Conservation (phyloP, 2,113 vertebrate species). For the Pogona vitticeps region DNA sequence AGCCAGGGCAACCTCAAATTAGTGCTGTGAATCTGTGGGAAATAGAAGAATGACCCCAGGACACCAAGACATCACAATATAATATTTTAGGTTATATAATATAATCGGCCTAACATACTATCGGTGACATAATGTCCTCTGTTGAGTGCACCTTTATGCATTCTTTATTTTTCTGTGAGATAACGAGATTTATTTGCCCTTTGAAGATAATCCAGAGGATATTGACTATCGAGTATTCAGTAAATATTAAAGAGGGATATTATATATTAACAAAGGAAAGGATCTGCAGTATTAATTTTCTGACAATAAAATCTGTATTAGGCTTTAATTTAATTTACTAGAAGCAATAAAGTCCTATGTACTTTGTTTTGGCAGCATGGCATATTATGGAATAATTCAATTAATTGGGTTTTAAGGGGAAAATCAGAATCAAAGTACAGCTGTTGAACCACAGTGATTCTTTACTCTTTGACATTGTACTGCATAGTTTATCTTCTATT, state of each 20-base stretch:
- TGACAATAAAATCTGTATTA: slow-evolving; percentile 61
- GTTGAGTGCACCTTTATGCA: slow-evolving; percentile 24
- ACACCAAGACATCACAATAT: background rate
- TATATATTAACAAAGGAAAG: slow-evolving; percentile 55
- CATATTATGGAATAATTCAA: slow-evolving; percentile 60
- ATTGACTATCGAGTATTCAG: slow-evolving; percentile 48
- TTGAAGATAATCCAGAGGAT: slow-evolving; percentile 61
- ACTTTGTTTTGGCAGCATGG: slow-evolving; percentile 60
- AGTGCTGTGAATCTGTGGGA: background rate
- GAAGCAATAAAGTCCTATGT: slow-evolving; percentile 55
- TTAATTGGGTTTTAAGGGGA: slow-evolving; percentile 64
- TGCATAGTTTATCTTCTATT: slow-evolving; percentile 21
- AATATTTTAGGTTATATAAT: background rate
- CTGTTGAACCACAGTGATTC: slow-evolving; percentile 59
- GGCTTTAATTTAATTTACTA: slow-evolving; percentile 65
- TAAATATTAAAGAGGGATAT: slow-evolving; percentile 59
- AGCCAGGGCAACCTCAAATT: background rate
- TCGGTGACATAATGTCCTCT: slow-evolving; percentile 6
- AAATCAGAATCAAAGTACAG: slow-evolving; percentile 64
- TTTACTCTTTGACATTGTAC: slow-evolving; percentile 46
- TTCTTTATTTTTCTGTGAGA: slow-evolving; percentile 32
- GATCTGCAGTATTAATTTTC: slow-evolving; percentile 45
- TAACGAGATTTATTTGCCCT: slow-evolving; percentile 40
- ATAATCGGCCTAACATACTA: background rate
- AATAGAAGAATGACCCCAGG: slow-evolving; percentile 2